These are phyloP conservation scores for Maconellicoccus hirsutus DNA, from an alignment of 1,140 invertebrate genomes.

Conservation along the genomic window DNA sequence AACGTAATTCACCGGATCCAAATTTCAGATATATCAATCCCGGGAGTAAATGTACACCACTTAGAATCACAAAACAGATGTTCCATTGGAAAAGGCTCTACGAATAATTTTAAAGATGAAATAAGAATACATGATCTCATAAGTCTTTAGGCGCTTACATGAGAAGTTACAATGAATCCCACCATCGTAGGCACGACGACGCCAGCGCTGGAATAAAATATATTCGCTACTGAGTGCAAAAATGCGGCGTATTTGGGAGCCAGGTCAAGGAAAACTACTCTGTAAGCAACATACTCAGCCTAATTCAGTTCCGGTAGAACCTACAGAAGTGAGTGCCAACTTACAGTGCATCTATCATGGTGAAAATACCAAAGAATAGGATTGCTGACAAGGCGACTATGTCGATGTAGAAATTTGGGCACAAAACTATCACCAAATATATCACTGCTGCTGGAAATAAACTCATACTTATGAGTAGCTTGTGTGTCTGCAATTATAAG, in stretches of 20 bases:
- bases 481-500: not conserved
- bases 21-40: too few relatives aligned
- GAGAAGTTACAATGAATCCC: not conserved
- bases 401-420: not conserved
- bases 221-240: not conserved
- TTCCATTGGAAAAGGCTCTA: too few relatives aligned
- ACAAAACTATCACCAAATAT: not conserved
- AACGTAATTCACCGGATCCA: too few relatives aligned
- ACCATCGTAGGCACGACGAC: not conserved
- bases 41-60: too few relatives aligned
- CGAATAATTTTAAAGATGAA: not conserved
- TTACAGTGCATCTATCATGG: too few relatives aligned
- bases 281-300: too few relatives aligned
- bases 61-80: too few relatives aligned
- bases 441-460: not conserved
- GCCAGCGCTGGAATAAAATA: not conserved
- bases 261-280: slow-evolving; percentile 26
- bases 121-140: not conserved
- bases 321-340: too few relatives aligned
- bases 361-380: not conserved
- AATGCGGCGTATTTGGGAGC: not conserved
- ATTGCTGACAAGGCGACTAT: not conserved
- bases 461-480: not conserved
- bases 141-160: too few relatives aligned
- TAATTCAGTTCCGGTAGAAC: too few relatives aligned